Conservation (phyloP, 2,888 invertebrate genomes). For the Tipula unca region DNA sequence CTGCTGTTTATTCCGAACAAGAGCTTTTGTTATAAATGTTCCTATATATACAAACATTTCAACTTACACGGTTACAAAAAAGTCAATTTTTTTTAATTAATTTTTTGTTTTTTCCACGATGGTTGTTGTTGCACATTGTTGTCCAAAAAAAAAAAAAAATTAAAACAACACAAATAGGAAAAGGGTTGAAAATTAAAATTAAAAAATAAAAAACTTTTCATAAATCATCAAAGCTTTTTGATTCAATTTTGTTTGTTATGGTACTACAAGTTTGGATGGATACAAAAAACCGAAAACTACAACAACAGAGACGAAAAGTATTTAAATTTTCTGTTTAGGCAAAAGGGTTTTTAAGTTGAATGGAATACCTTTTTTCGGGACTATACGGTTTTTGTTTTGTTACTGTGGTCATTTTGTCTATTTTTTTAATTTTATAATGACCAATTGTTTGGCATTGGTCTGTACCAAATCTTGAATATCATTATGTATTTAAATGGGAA, state of each 20-base stretch:
- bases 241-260: neutral
- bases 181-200: neutral
- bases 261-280: neutral
- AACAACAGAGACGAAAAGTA: neutral
- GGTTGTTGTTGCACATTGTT: neutral
- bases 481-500: neutral
- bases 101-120: neutral
- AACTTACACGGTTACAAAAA: neutral
- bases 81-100: neutral
- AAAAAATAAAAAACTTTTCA: neutral
- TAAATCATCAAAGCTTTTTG: neutral
- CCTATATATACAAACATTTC: neutral
- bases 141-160: neutral
- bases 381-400: neutral
- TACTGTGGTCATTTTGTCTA: neutral
- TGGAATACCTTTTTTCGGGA: neutral
- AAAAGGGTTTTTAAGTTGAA: neutral
- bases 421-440: neutral
- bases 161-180: neutral
- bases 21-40: neutral
- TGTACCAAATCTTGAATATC: neutral
- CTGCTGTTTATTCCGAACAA: neutral
- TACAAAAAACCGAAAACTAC: neutral
- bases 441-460: neutral
- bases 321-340: neutral